Base-by-base conservation (phyloP, 64 coral and sea anemone species). In the Acropora tenuis region DNA sequence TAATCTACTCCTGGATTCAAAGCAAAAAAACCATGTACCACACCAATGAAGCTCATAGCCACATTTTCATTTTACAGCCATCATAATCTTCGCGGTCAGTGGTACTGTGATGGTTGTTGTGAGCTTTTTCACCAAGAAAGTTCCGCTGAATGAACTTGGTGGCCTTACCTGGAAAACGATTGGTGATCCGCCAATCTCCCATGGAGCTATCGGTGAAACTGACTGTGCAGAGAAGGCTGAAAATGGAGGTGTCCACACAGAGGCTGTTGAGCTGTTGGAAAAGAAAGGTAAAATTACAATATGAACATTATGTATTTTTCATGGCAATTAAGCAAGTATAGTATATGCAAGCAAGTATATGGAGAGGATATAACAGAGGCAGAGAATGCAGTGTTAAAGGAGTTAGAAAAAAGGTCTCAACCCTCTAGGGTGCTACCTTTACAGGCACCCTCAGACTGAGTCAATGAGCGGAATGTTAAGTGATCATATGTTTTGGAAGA, bases 151-250 rank as follows among this genome's bases (percentile, higher is more conserved):
- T 30, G 86, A 98, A 73, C 93, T 98, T 89, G 93, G 93, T 76
- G 93, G 96, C n/a, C 69, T 98, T 10, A 98, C 96, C 48, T 98
- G 96, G 96, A 91, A 61, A 43, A 95, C 96, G 2, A 94, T 98
- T 11, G 80, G 92, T 43, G 93, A 96, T 1, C 90, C 86, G 16
- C 94, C 94, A 5, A 69, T 89, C 4, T 72, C 80, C 18, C 80
- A 77, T 57, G 79, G 79, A 49, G 78, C 78, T 3, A 73, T 83
- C 46, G 92, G 72, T 16, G 87, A 89, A 73, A 42, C 41, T 15
- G 74, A 83, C 41, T 57, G 73, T 1, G 6, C 6, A n/a, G 61
- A 61, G 30, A 52, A 84, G 55, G 77, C 41, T 4, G 89, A 73
- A 47, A 90, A 91, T 13, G 41, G 47, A 45, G 4, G 48, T 18